phyloP scores from a whole-genome alignment of 2,797 vertebrate genomes.

The Crypturellus tataupa region DNA sequence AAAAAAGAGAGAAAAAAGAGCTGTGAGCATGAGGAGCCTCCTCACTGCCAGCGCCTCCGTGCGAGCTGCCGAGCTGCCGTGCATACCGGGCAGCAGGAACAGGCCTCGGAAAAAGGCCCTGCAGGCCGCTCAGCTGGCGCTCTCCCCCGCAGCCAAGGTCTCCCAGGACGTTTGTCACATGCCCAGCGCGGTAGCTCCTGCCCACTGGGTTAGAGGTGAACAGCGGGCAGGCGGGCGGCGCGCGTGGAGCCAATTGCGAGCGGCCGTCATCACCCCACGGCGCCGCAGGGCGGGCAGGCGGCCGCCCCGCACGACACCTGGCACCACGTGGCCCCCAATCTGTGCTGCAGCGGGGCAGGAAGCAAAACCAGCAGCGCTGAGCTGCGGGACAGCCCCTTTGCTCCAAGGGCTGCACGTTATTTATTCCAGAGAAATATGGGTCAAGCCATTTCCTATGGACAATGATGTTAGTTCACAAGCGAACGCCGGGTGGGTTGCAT shows the following conservation, averaged over 20 bases:
- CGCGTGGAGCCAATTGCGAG: constrained; percentile 71
- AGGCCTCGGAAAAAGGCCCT: not conserved
- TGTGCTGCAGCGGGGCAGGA: too few relatives aligned
- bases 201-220: constrained; percentile 86
- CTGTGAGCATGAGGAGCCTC: not conserved
- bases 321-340: too few relatives aligned
- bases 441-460: not conserved
- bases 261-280: constrained; percentile 75
- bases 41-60: not conserved
- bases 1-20: too few relatives aligned
- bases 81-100: constrained; percentile 13
- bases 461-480: not conserved
- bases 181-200: constrained; percentile 54
- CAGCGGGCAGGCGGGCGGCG: constrained; percentile 65
- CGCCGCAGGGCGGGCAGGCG: not conserved
- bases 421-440: not conserved
- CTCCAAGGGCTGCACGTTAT: fast-evolving
- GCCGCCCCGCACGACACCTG: too few relatives aligned
- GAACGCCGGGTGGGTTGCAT: not conserved
- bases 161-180: constrained; percentile 78
- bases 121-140: constrained; percentile 56
- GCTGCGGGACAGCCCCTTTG: not conserved
- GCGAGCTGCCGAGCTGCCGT: constrained; percentile 26
- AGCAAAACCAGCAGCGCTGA: fast-evolving
- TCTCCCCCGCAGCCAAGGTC: constrained; percentile 77